A percentile compares a stretch with the other conserved stretches of the same genome.
Evolutionary conservation across 2,888 invertebrate genomes (phyloP).

Genomic region (Pantelozetes paolii): DNA sequence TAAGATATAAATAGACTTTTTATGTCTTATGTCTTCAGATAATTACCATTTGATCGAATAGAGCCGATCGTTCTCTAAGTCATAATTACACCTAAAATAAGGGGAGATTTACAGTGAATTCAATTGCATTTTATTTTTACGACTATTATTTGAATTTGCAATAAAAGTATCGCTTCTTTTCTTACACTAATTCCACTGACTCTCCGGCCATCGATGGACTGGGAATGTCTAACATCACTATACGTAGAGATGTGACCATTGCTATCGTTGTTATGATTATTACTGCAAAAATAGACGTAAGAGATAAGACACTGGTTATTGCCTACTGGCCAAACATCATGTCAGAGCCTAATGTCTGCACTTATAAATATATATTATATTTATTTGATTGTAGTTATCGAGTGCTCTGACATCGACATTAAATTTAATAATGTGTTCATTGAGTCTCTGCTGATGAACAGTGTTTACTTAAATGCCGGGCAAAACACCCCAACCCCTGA

Average conservation of each 20-base stretch:
- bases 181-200: constrained; percentile 46
- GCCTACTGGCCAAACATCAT: not conserved
- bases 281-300: not conserved
- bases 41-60: constrained; percentile 48
- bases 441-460: not conserved
- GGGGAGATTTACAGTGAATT: not conserved
- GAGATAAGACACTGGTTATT: not conserved
- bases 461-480: not conserved
- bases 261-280: constrained; percentile 15
- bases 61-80: constrained; percentile 46
- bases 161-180: too few species aligned
- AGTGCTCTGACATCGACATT: constrained; percentile 4
- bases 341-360: not conserved
- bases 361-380: not conserved
- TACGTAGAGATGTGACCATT: constrained; percentile 40
- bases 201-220: constrained; percentile 46
- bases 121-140: not conserved
- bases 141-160: not conserved
- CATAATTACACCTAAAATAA: constrained; percentile 45
- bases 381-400: constrained; percentile 25
- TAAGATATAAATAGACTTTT: not conserved
- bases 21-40: not conserved
- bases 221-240: constrained; percentile 47
- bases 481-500: not conserved
- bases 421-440: constrained; percentile 19